These are phyloP conservation scores for Drosophila nigricruria DNA, from an alignment of 2,888 invertebrate species.

Conservation along the genomic window DNA sequence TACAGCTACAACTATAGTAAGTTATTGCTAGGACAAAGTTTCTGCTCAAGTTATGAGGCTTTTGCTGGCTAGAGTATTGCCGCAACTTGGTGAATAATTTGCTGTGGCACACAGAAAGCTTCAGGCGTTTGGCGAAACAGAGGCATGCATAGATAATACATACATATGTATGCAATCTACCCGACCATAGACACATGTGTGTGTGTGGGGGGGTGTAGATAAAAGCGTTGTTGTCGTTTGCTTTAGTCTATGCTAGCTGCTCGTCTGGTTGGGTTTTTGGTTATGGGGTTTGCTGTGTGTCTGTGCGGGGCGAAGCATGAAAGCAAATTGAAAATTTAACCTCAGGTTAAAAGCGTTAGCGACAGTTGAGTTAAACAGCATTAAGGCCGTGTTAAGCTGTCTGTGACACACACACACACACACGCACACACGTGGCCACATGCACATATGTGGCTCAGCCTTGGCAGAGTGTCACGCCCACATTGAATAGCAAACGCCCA, in stretches of 20 bases:
- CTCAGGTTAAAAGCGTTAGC: slow-evolving; percentile 79
- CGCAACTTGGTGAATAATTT: slow-evolving; percentile 69
- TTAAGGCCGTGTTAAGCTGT: slow-evolving; percentile 78
- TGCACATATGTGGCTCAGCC: slow-evolving; percentile 16
- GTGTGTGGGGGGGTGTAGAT: slow-evolving; percentile 34
- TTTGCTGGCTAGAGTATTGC: slow-evolving; percentile 36
- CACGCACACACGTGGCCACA: background rate
- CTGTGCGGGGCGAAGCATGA: slow-evolving; percentile 55
- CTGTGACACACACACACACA: slow-evolving; percentile 53
- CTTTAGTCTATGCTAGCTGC: slow-evolving; percentile 21
- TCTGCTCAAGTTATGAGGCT: slow-evolving; percentile 16
- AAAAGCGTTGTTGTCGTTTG: slow-evolving; percentile 54
- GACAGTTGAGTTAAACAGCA: slow-evolving; percentile 78
- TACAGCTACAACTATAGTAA: background rate
- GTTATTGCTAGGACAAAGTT: slow-evolving; percentile 3
- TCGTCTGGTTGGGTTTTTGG: slow-evolving; percentile 30
- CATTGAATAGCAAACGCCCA: slow-evolving; percentile 43
- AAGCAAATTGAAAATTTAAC: slow-evolving; percentile 80
- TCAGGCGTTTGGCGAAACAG: slow-evolving; percentile 56
- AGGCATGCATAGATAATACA: slow-evolving; percentile 58
- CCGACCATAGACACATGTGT: slow-evolving; percentile 20
- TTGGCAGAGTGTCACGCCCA: slow-evolving; percentile 51
- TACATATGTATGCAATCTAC: slow-evolving; percentile 28
- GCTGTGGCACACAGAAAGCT: slow-evolving; percentile 62
- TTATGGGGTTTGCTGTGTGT: slow-evolving; percentile 40